A percentile compares a stretch with the other conserved stretches of the same genome.
Evolutionary conservation across 2,888 invertebrate species (phyloP).

Genomic region (Mesochorus sp.): DNA sequence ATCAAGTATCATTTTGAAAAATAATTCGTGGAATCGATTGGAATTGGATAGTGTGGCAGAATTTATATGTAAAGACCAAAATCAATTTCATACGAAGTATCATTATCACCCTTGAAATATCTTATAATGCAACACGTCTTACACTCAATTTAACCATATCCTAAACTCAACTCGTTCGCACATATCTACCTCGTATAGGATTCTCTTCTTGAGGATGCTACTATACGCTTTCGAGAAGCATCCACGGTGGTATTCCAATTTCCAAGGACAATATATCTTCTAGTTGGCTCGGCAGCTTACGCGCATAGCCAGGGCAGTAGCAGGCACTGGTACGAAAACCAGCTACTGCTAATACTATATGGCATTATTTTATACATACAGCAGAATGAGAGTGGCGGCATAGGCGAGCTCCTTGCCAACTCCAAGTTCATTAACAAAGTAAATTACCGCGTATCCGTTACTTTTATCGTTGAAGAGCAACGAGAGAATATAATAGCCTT

Average conservation of each 20-base stretch:
- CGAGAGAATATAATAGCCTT: conserved; percentile 30
- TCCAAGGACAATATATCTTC: conserved; percentile 73
- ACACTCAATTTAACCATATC: conserved; percentile 9
- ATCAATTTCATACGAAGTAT: no score
- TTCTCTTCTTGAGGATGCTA: conserved; percentile 25
- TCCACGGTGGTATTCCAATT: conserved; percentile 71
- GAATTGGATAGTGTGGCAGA: no score
- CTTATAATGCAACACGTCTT: neutral
- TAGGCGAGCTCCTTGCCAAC: conserved; percentile 70
- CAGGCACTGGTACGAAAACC: conserved; percentile 3
- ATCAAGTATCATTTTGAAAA: no score
- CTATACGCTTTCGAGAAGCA: conserved; percentile 40
- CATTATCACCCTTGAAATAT: no score
- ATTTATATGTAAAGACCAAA: no score
- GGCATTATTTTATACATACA: conserved; percentile 20
- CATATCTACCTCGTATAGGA: conserved; percentile 16
- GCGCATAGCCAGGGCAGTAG: conserved; percentile 46
- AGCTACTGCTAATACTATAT: conserved; percentile 8
- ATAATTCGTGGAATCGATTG: no score
- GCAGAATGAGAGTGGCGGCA: conserved; percentile 44
- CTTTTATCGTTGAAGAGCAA: conserved; percentile 70
- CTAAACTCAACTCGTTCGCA: neutral
- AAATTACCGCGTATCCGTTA: conserved; percentile 77
- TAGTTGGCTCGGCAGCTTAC: conserved; percentile 71
- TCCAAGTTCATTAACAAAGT: conserved; percentile 77